Evolutionary conservation across 2,113 vertebrate species (phyloP), one percentile per base, ranked within the genome.

Genomic region (Odobenus rosmarus): DNA sequence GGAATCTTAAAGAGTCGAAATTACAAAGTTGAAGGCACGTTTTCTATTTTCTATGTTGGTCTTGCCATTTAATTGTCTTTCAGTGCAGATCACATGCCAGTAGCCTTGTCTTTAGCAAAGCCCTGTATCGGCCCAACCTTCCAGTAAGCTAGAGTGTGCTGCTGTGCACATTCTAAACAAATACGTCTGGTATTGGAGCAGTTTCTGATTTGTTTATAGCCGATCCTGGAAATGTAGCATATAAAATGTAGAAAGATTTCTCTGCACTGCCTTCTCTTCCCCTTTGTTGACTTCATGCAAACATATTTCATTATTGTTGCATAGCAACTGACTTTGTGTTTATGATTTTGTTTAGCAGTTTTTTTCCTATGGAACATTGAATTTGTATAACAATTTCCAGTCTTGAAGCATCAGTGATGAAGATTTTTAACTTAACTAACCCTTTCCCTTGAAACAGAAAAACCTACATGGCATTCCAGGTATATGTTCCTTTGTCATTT

Each of bases 291-390:
- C 59, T 64, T 62, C 14, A 67, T 39, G 39, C 2, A 36, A 53
- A 59, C 7, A 6, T 51, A n/a, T 46, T 72, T 85, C 69, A 51
- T 77, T 77, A 61, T 7, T 93, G 77, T 93, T 95, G 61, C 67
- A 26, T 92, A 84, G 92, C 92, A 90, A 4, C 90, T 76, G 64
- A 51, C n/a, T n/a, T 81, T 77, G 14, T 81, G 24, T 87, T 90
- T 81, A 67, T 86, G 89, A 26, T 82, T 91, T 86, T 74, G 28
- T 92, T 93, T 88, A 96, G 59, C 21, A 51, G 42, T 79, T 92
- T 85, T 74, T 64, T 76, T 16, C 72, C 33, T 55, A 4, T 62
- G 82, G 24, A 69, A 80, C 83, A 62, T 64, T 59, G 84, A 83
- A 36, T 72, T 62, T 85, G 1, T 93, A 5, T 93, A 77, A 92